These are phyloP conservation scores for Trichogramma pretiosum DNA, from an alignment of 1,140 invertebrate species.

Conservation along the genomic window DNA sequence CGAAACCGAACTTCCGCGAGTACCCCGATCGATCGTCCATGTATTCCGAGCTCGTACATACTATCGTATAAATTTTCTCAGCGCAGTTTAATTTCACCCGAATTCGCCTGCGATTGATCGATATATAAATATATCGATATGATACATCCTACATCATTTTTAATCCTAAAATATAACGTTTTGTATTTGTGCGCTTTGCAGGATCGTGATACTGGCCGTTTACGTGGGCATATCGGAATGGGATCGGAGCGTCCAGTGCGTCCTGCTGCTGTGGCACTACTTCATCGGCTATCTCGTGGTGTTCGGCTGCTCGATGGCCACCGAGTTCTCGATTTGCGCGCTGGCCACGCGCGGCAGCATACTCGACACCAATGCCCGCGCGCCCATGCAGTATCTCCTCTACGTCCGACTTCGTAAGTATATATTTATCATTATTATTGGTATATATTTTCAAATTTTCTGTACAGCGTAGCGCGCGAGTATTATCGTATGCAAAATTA, in stretches of 20 bases:
- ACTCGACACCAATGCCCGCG: slow-evolving; percentile 62
- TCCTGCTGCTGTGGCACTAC: slow-evolving; percentile 58
- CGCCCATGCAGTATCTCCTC: slow-evolving; percentile 72
- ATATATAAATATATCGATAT: too few relatives aligned
- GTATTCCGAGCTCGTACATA: too few relatives aligned
- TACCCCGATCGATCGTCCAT: too few relatives aligned
- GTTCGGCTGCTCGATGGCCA: slow-evolving; percentile 54
- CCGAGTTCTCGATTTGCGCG: slow-evolving; percentile 66
- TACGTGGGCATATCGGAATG: slow-evolving; percentile 55
- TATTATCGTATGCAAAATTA: too few relatives aligned
- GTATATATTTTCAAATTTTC: background rate
- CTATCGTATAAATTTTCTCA: too few relatives aligned
- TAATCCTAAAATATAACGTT: too few relatives aligned
- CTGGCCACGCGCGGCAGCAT: slow-evolving; percentile 77
- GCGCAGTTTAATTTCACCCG: too few relatives aligned
- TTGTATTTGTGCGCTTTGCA: slow-evolving; percentile 36
- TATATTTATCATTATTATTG: too few relatives aligned
- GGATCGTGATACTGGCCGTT: slow-evolving; percentile 50
- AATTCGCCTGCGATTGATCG: too few relatives aligned
- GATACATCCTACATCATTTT: too few relatives aligned
- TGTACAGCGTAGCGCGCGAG: background rate
- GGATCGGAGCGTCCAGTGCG: slow-evolving; percentile 51
- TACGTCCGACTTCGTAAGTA: slow-evolving; percentile 71
- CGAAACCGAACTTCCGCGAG: too few relatives aligned
- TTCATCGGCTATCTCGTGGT: slow-evolving; percentile 65